A percentile compares a stretch with the other conserved stretches of the same genome.
Evolutionary conservation across 2,797 vertebrate genomes (phyloP).

Genomic region (Enteromius trimaculatus): DNA sequence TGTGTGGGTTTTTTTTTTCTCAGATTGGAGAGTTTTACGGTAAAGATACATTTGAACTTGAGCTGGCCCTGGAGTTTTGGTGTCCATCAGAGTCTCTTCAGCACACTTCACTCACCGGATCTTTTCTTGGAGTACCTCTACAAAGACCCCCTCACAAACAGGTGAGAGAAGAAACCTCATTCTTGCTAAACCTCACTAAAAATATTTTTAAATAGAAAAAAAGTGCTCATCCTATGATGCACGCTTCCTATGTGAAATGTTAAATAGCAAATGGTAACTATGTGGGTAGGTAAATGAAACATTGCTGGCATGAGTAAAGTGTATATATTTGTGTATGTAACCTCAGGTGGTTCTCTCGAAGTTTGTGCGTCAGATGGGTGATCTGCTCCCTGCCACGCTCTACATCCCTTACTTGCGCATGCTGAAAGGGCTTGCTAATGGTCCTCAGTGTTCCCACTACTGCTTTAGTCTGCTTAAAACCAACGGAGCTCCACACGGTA

Average conservation of each 20-base stretch:
- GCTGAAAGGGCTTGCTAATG: constrained; percentile 91
- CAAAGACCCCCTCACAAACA: constrained; percentile 97
- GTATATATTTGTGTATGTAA: neutral
- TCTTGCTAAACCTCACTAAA: neutral
- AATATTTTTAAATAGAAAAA: neutral
- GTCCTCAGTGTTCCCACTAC: constrained; percentile 95
- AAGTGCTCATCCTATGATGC: neutral
- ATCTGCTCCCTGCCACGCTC: constrained; percentile 92
- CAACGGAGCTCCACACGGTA: constrained; percentile 94
- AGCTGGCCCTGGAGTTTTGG: constrained; percentile 96
- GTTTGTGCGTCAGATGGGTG: constrained; percentile 99
- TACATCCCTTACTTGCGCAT: constrained; percentile 96
- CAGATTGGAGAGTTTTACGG: constrained; percentile 91
- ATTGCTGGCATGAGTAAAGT: neutral
- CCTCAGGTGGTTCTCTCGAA: constrained; percentile 94
- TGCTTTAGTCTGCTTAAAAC: constrained; percentile 96
- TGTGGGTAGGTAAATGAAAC: neutral
- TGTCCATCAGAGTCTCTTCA: constrained; percentile 94
- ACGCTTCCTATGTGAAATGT: neutral
- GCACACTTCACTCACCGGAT: constrained; percentile 90
- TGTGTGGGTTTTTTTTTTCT: neutral
- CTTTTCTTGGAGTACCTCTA: constrained; percentile 91
- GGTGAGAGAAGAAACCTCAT: constrained; percentile 68
- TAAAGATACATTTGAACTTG: constrained; percentile 89
- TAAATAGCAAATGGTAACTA: neutral